phyloP scores from a whole-genome alignment of 2,113 vertebrate species.

The Sturnus vulgaris region DNA sequence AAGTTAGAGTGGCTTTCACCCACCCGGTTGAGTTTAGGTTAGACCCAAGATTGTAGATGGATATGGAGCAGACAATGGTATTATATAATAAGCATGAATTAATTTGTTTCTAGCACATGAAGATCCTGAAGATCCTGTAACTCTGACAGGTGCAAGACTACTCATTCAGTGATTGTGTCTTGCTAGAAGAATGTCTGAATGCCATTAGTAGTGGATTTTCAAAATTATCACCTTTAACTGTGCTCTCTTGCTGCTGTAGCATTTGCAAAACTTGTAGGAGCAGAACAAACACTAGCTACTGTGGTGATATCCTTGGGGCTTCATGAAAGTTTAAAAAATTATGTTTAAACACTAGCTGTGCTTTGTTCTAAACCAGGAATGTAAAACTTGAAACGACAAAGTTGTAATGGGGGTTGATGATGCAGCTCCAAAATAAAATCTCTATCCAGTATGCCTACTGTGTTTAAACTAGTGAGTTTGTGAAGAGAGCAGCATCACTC shows the following conservation, averaged over 20 bases:
- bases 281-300: neutral
- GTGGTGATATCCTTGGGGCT: neutral
- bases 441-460: neutral
- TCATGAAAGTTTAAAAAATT: neutral
- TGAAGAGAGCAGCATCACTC: neutral
- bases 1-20: neutral
- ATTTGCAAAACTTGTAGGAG: neutral
- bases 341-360: neutral
- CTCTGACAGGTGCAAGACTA: neutral
- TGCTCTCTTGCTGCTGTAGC: neutral
- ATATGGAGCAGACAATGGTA: neutral
- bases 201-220: neutral
- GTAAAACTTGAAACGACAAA: neutral
- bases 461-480: neutral
- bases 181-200: neutral
- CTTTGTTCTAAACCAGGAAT: neutral
- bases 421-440: neutral
- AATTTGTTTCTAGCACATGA: neutral
- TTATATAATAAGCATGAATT: neutral
- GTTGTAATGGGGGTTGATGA: neutral
- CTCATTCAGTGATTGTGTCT: neutral
- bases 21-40: accelerated
- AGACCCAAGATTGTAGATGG: neutral
- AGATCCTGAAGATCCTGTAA: neutral
- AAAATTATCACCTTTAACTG: neutral